These are phyloP conservation scores for Sipunculus nudus DNA, from an alignment of 2,888 invertebrate species.

Conservation along the genomic window DNA sequence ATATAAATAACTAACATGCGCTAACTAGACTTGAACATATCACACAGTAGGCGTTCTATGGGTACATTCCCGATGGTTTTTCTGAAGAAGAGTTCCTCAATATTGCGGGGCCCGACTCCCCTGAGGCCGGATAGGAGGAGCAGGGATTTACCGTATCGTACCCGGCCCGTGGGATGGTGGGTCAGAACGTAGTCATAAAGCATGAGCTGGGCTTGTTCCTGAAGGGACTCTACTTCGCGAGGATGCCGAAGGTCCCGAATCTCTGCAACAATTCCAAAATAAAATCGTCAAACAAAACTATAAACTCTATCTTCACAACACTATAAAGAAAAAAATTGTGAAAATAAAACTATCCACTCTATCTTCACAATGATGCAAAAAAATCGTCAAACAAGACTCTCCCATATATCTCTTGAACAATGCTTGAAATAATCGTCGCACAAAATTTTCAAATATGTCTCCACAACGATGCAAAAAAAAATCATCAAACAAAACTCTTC, in stretches of 20 bases:
- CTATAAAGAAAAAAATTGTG: too few species aligned
- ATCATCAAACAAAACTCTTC: too few species aligned
- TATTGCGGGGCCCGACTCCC: conserved; percentile 69
- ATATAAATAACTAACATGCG: too few species aligned
- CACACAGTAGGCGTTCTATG: conserved; percentile 75
- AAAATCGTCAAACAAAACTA: too few species aligned
- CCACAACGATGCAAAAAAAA: too few species aligned
- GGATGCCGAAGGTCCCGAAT: conserved; percentile 73
- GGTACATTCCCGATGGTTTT: conserved; percentile 79
- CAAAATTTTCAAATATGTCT: too few species aligned
- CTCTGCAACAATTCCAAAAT: conserved; percentile 71
- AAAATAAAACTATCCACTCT: too few species aligned
- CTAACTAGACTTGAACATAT: conserved; percentile 71
- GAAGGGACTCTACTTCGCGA: conserved; percentile 72
- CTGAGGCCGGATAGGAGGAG: conserved; percentile 76
- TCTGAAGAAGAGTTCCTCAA: conserved; percentile 79
- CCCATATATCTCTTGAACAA: too few species aligned
- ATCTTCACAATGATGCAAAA: too few species aligned
- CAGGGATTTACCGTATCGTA: conserved; percentile 79
- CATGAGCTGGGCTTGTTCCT: conserved; percentile 83
- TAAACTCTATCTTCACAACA: too few species aligned
- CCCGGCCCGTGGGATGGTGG: conserved; percentile 66
- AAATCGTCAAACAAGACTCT: too few species aligned
- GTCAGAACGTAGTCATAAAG: conserved; percentile 74
- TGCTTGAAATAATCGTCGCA: too few species aligned